Conservation (phyloP, 2,113 vertebrate species). For the Bolborhynchus lineola region DNA sequence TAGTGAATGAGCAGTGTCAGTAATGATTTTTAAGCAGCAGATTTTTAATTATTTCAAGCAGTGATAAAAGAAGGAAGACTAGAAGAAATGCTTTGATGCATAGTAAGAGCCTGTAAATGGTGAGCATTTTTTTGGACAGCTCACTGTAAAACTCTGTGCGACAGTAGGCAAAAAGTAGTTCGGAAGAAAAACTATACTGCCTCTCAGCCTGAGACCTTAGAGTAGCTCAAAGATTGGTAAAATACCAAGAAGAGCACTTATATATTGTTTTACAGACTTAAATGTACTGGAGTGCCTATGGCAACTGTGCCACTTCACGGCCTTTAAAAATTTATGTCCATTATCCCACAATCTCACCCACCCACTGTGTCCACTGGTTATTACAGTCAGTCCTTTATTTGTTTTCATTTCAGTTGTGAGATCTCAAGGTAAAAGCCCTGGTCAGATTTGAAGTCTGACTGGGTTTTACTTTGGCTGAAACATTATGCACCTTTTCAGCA, state of each 20-base stretch:
- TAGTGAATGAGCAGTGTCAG: background rate
- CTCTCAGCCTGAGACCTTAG: background rate
- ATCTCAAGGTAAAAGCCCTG: background rate
- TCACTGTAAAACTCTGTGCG: background rate
- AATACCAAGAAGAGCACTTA: background rate
- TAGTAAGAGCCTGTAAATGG: background rate
- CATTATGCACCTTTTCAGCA: accelerated
- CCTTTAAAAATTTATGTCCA: background rate
- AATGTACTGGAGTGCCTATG: background rate
- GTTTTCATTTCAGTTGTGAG: background rate
- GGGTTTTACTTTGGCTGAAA: background rate
- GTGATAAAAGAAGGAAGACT: conserved; percentile 33
- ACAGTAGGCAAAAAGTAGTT: background rate
- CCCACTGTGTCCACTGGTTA: background rate
- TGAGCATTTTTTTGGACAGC: background rate
- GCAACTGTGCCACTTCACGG: background rate
- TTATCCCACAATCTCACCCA: background rate
- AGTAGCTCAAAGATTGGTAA: background rate
- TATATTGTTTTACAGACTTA: background rate
- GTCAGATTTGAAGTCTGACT: background rate
- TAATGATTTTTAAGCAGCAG: conserved; percentile 6
- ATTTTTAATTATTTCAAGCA: conserved; percentile 2
- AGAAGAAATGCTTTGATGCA: background rate
- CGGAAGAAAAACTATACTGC: background rate
- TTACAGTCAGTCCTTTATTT: background rate